These are phyloP conservation scores for Lucilia cuprina DNA, from an alignment of 1,140 invertebrate genomes.

Conservation along the genomic window DNA sequence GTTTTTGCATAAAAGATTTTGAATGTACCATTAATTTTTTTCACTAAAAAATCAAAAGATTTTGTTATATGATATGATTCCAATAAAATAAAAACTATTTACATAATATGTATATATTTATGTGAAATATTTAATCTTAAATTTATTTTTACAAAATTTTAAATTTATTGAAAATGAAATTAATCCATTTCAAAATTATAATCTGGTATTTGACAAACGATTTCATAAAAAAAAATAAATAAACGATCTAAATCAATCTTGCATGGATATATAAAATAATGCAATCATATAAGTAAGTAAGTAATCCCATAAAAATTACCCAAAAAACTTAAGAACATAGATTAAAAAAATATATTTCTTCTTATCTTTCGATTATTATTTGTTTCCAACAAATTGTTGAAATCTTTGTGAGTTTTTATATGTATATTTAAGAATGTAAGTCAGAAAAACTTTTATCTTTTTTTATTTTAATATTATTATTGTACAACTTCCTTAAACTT, in stretches of 20 bases:
- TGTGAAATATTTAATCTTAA: too few species aligned
- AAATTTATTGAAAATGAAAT: not conserved
- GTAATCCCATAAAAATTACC: not conserved
- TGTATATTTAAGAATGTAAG: not conserved
- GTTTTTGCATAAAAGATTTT: too few species aligned
- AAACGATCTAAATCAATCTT: not conserved
- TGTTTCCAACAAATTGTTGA: not conserved
- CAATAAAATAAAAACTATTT: too few species aligned
- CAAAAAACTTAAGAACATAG: not conserved
- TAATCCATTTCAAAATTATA: not conserved
- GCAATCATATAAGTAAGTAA: not conserved
- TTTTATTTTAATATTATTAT: not conserved
- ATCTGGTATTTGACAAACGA: not conserved
- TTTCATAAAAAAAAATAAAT: not conserved
- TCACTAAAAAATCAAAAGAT: too few species aligned
- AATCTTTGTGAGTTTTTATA: not conserved
- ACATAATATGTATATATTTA: too few species aligned
- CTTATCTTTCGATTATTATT: not conserved
- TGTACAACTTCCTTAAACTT: slow-evolving; percentile 17
- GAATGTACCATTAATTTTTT: too few species aligned
- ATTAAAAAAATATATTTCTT: not conserved
- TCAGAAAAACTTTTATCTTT: slow-evolving; percentile 22
- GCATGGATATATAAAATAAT: not conserved
- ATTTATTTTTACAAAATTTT: not conserved
- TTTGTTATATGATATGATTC: too few species aligned